Conservation (phyloP, 2,113 vertebrate species). For the Oxyura jamaicensis region DNA sequence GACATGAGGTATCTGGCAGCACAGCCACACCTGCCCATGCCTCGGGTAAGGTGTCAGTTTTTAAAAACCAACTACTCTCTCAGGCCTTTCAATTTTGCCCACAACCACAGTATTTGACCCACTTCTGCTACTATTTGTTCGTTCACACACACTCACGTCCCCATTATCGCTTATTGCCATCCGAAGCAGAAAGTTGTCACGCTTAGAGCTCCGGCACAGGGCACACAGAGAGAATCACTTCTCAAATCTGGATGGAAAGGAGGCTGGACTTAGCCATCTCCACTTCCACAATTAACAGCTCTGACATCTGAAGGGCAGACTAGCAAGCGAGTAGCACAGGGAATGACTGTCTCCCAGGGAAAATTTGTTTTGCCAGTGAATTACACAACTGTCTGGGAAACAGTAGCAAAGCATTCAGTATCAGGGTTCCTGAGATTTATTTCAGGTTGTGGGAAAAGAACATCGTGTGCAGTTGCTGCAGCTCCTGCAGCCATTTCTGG, state of each 20-base stretch:
- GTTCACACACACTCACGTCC: background rate
- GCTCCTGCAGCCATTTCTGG: constrained; percentile 18
- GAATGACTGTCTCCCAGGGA: background rate
- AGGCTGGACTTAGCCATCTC: background rate
- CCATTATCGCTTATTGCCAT: background rate
- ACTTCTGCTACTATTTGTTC: background rate
- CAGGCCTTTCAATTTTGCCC: background rate
- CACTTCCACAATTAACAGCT: background rate
- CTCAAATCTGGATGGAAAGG: background rate
- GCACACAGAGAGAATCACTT: accelerated
- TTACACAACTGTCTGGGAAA: background rate
- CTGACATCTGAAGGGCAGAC: background rate
- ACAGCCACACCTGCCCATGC: background rate
- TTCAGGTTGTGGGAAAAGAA: constrained; percentile 40
- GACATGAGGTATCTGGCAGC: background rate
- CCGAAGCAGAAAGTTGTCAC: background rate
- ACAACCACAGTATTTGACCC: background rate
- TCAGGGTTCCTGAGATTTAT: constrained; percentile 27
- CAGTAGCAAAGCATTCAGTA: background rate
- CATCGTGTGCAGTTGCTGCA: background rate
- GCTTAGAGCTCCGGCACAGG: background rate
- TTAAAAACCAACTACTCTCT: background rate
- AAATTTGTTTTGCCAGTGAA: background rate
- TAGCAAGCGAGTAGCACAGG: background rate
- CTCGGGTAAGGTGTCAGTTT: background rate